These are phyloP conservation scores for Cataglyphis rosenhaueri DNA, from an alignment of 2,888 invertebrate genomes.

Conservation along the genomic window DNA sequence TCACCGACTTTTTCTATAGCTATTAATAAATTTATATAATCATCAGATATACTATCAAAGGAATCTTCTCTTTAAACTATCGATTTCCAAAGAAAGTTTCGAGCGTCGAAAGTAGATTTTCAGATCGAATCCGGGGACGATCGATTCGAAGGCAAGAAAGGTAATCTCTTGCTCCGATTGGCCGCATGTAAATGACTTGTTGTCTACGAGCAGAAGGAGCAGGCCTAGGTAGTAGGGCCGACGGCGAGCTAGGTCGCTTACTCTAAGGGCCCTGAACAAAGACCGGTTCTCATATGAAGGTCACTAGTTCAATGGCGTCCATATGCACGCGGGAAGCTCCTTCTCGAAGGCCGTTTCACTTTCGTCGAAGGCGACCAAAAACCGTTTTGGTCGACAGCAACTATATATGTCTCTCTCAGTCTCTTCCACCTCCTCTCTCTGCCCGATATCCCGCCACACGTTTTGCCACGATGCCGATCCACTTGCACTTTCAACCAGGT, in stretches of 20 bases:
- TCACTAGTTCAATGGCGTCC: slow-evolving; percentile 83
- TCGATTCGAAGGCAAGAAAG: background rate
- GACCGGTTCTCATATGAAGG: slow-evolving; percentile 85
- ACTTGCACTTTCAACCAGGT: slow-evolving; percentile 75
- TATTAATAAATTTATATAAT: background rate
- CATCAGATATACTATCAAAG: background rate
- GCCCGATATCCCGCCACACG: slow-evolving; percentile 38
- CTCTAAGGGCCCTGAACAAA: slow-evolving; percentile 77
- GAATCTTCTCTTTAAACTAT: background rate
- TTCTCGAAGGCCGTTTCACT: slow-evolving; percentile 75
- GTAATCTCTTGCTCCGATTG: slow-evolving; percentile 24
- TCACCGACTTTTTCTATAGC: background rate
- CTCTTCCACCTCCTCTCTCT: slow-evolving; percentile 59
- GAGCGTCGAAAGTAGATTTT: background rate
- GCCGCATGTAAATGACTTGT: slow-evolving; percentile 45
- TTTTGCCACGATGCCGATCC: slow-evolving; percentile 63
- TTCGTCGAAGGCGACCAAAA: slow-evolving; percentile 74
- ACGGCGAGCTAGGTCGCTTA: slow-evolving; percentile 75
- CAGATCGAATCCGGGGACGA: background rate
- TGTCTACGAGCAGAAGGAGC: slow-evolving; percentile 39
- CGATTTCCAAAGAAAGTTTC: background rate
- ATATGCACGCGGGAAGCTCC: slow-evolving; percentile 58
- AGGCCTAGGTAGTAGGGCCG: slow-evolving; percentile 62
- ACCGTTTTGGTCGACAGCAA: slow-evolving; percentile 68
- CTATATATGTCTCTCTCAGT: slow-evolving; percentile 33